These are phyloP conservation scores for Battus philenor DNA, from an alignment of 1,140 invertebrate species.

Conservation along the genomic window DNA sequence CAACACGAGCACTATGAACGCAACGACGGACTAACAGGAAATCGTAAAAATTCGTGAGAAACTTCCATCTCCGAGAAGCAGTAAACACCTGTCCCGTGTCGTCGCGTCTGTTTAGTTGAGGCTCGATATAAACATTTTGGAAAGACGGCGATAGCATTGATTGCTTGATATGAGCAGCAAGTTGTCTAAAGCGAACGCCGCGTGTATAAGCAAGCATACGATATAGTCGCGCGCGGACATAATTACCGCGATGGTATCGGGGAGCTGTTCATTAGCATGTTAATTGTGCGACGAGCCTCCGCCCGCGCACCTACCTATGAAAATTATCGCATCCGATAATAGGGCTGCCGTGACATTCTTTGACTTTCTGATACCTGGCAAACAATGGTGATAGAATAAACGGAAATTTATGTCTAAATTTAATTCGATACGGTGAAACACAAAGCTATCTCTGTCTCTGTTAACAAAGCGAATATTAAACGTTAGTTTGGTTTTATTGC, in stretches of 20 bases:
- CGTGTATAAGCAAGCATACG: slow-evolving; percentile 55
- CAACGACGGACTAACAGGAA: slow-evolving; percentile 58
- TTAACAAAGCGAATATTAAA: slow-evolving; percentile 5
- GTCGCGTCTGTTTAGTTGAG: slow-evolving; percentile 21
- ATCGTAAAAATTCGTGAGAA: slow-evolving; percentile 70
- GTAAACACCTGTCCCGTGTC: slow-evolving; percentile 39
- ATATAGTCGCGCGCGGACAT: slow-evolving; percentile 61
- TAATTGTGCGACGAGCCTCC: slow-evolving; percentile 61
- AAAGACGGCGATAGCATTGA: slow-evolving; percentile 22
- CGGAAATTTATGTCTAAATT: slow-evolving; percentile 6
- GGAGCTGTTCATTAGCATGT: slow-evolving; percentile 68
- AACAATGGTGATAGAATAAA: slow-evolving; percentile 15
- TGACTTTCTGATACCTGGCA: slow-evolving; percentile 1
- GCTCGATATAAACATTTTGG: slow-evolving; percentile 21
- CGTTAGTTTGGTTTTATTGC: slow-evolving; percentile 15
- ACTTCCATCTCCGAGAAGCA: slow-evolving; percentile 38
- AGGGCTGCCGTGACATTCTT: slow-evolving; percentile 9
- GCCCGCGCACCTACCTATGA: slow-evolving; percentile 29
- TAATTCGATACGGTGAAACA: slow-evolving; percentile 8
- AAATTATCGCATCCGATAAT: slow-evolving; percentile 35
- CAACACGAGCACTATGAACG: slow-evolving; percentile 42
- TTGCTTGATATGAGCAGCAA: slow-evolving; percentile 34
- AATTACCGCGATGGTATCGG: slow-evolving; percentile 71
- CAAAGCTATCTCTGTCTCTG: slow-evolving; percentile 7
- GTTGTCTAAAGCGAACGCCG: slow-evolving; percentile 40